A percentile compares a stretch with the other conserved stretches of the same genome.
These are phyloP conservation scores for Leucoraja erinaceus DNA, from an alignment of 2,113 vertebrate species.

Conservation along the genomic window DNA sequence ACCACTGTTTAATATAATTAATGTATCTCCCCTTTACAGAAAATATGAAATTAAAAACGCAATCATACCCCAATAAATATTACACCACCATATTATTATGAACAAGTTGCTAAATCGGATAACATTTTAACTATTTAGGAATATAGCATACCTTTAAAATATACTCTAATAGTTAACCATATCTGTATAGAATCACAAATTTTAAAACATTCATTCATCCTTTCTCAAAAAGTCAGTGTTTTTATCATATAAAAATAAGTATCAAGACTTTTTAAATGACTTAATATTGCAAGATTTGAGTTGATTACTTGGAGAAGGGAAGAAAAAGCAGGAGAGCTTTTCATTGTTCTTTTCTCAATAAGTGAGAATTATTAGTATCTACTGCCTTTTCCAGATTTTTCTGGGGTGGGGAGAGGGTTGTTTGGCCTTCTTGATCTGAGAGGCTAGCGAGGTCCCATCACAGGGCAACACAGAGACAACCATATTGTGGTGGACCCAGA, in stretches of 20 bases:
- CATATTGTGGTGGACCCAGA: neutral
- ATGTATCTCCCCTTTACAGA: too few species aligned
- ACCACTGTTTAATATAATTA: neutral
- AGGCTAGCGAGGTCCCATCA: neutral
- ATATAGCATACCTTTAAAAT: neutral
- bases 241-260: neutral
- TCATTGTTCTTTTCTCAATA: neutral
- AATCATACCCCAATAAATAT: neutral
- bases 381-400: neutral
- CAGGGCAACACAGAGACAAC: neutral
- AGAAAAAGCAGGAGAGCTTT: neutral
- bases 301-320: neutral
- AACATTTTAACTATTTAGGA: neutral
- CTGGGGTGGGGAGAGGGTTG: neutral
- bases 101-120: neutral
- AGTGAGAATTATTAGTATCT: neutral
- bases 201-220: neutral
- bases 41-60: neutral
- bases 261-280: neutral
- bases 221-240: neutral
- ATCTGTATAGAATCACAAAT: neutral
- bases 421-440: neutral
- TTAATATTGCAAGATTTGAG: neutral
- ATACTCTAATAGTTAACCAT: neutral
- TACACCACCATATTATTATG: neutral